phyloP scores from a whole-genome alignment of 2,797 vertebrate genomes.

The Chelidonichthys spinosus region DNA sequence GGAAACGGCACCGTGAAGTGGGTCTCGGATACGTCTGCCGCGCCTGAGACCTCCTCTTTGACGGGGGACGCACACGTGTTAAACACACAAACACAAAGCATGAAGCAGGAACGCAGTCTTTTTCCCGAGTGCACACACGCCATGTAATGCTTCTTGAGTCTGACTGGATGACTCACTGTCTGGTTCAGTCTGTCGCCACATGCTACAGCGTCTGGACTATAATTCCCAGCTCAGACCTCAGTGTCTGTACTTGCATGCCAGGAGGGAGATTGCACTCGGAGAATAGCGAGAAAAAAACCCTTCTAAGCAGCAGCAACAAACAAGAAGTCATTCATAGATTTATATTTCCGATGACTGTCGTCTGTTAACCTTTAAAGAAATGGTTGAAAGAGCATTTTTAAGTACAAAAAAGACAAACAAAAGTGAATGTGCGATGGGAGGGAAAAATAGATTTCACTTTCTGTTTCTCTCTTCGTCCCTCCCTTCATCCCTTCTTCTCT shows the following conservation, averaged over 20 bases:
- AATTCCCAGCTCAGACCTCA: constrained; percentile 44
- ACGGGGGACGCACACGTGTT: not conserved
- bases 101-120: not conserved
- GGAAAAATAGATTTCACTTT: not conserved
- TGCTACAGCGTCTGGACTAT: constrained; percentile 48
- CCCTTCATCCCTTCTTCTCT: constrained; percentile 20
- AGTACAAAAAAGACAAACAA: not conserved
- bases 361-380: not conserved
- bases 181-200: constrained; percentile 46
- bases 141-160: constrained; percentile 31
- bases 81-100: not conserved
- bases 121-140: constrained; percentile 7
- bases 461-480: not conserved
- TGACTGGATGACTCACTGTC: constrained; percentile 59
- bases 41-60: constrained; percentile 11
- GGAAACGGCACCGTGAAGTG: constrained; percentile 43
- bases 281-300: constrained; percentile 9
- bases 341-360: not conserved
- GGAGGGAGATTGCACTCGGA: constrained; percentile 10
- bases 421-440: not conserved
- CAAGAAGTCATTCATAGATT: constrained; percentile 20
- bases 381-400: not conserved
- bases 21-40: constrained; percentile 36
- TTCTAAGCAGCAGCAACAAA: constrained; percentile 11
- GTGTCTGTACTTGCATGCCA: not conserved